phyloP scores from a whole-genome alignment of 2,797 vertebrate genomes.

The Onychomys arenicola region DNA sequence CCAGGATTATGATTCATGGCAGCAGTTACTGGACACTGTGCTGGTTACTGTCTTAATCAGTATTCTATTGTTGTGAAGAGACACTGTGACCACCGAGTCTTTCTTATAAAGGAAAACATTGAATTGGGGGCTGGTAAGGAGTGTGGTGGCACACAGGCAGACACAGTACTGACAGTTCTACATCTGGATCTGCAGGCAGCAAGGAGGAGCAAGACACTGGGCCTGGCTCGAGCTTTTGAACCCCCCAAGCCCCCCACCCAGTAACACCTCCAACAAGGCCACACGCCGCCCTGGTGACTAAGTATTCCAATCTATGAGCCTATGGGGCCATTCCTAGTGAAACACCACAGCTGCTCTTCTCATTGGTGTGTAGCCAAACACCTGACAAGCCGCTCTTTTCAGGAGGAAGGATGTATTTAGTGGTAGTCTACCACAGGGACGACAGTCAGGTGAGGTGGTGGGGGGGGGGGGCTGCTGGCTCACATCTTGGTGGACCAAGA shows the following conservation, averaged over 20 bases:
- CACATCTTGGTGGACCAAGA: not conserved
- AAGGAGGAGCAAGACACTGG: not conserved
- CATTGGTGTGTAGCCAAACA: not conserved
- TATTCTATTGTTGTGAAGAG: not conserved
- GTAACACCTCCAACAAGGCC: not conserved
- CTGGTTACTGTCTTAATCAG: not conserved
- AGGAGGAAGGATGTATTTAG: too few species aligned
- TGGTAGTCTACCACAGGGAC: not conserved
- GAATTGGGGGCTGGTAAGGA: not conserved
- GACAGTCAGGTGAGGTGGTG: not conserved
- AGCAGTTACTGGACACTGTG: not conserved
- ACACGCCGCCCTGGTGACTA: not conserved
- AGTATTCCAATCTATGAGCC: not conserved
- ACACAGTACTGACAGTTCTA: not conserved
- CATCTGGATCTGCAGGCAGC: not conserved
- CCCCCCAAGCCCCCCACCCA: not conserved
- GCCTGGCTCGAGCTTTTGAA: not conserved
- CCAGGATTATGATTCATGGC: not conserved
- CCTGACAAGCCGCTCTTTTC: not conserved
- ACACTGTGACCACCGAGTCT: not conserved
- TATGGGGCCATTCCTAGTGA: rapidly evolving
- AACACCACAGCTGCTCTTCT: not conserved
- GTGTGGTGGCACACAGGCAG: not conserved
- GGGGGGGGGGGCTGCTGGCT: not conserved
- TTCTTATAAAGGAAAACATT: not conserved